phyloP scores from a whole-genome alignment of 1,140 invertebrate species.

The Apis laboriosa region DNA sequence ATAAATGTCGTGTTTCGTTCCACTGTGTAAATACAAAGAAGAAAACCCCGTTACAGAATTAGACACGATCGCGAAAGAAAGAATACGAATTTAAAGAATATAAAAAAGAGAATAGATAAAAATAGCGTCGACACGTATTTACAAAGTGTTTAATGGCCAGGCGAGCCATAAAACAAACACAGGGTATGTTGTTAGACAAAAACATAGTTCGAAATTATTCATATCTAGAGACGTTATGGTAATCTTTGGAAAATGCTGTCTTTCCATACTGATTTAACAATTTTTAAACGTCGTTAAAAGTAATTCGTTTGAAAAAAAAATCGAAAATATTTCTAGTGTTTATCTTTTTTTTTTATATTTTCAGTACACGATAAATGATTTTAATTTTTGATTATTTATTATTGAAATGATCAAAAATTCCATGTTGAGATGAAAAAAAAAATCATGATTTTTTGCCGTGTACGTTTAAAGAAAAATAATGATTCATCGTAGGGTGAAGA shows the following conservation, averaged over 20 bases:
- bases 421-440: slow-evolving; percentile 4
- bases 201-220: slow-evolving; percentile 13
- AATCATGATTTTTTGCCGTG: not conserved
- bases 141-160: not conserved
- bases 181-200: slow-evolving; percentile 36
- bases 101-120: not conserved
- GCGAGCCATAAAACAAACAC: slow-evolving; percentile 19
- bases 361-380: not conserved
- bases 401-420: slow-evolving; percentile 13
- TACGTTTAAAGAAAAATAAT: not conserved
- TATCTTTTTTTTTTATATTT: not conserved
- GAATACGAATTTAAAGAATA: not conserved
- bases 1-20: slow-evolving; percentile 54
- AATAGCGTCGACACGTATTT: not conserved
- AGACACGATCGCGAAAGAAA: not conserved
- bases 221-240: slow-evolving; percentile 49
- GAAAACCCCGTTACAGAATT: slow-evolving; percentile 14
- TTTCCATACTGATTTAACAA: slow-evolving; percentile 19
- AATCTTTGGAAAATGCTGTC: slow-evolving; percentile 38
- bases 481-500: slow-evolving; percentile 25
- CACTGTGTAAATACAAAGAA: slow-evolving; percentile 54
- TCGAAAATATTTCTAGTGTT: not conserved
- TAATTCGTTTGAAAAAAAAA: not conserved
- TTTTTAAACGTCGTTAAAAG: slow-evolving; percentile 2
- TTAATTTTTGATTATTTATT: slow-evolving; percentile 10